A percentile compares a stretch with the other conserved stretches of the same genome.
Evolutionary conservation across 2,888 invertebrate species (phyloP).

Genomic region (Drosophila mayaguana): DNA sequence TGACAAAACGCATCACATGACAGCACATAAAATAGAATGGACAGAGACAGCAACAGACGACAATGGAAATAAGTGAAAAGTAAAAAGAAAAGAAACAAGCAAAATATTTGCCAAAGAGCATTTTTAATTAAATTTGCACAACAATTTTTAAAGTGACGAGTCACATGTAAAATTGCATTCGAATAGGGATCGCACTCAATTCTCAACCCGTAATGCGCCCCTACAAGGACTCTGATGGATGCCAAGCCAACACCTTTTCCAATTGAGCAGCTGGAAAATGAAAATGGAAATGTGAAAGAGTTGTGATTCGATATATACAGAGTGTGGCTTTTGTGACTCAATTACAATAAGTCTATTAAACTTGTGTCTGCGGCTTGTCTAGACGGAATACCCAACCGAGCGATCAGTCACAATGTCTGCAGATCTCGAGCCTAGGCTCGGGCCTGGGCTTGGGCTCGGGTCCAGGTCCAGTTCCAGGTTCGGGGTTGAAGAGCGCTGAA

Average conservation of each 20-base stretch:
- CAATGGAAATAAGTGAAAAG: slow-evolving; percentile 25
- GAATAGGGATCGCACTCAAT: not conserved
- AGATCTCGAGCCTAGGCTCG: slow-evolving; percentile 26
- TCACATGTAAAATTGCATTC: slow-evolving; percentile 64
- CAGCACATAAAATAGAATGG: slow-evolving; percentile 6
- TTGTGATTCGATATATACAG: slow-evolving; percentile 63
- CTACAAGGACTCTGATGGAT: not conserved
- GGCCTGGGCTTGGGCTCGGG: slow-evolving; percentile 26
- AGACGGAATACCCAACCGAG: slow-evolving; percentile 45
- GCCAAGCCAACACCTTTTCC: slow-evolving; percentile 43
- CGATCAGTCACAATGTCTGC: slow-evolving; percentile 56
- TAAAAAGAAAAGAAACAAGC: slow-evolving; percentile 24
- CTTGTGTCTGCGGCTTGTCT: slow-evolving; percentile 73
- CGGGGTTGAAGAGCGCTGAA: slow-evolving; percentile 51
- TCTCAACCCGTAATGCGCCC: slow-evolving; percentile 18
- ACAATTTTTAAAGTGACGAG: slow-evolving; percentile 34
- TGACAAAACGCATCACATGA: slow-evolving; percentile 59
- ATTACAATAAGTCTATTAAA: slow-evolving; percentile 81
- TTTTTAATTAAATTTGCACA: slow-evolving; percentile 63
- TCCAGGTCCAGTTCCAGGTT: not conserved
- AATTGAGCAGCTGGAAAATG: slow-evolving; percentile 50
- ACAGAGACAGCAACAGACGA: slow-evolving; percentile 9
- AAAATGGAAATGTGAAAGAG: slow-evolving; percentile 42
- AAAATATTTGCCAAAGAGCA: slow-evolving; percentile 61
- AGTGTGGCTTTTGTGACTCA: slow-evolving; percentile 80